A percentile compares a stretch with the other conserved stretches of the same genome.
These are phyloP conservation scores for Eublepharis macularius DNA, from an alignment of 2,113 vertebrate species.

Conservation along the genomic window DNA sequence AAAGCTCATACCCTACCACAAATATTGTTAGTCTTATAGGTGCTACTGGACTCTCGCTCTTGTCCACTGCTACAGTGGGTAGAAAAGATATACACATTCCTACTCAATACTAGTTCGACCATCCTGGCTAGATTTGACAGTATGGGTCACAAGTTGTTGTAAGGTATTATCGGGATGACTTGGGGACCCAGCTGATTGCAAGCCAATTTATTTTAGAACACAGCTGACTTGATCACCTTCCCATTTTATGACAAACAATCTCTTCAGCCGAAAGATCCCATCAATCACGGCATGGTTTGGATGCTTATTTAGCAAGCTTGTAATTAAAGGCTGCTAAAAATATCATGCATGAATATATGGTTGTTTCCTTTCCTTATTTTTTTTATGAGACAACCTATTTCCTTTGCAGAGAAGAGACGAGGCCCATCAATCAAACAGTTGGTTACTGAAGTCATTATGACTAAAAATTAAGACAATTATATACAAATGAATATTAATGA, in stretches of 20 bases:
- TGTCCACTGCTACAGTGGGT: no score
- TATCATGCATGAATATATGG: slow-evolving; percentile 80
- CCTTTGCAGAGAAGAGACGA: slow-evolving; percentile 76
- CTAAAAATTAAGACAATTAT: slow-evolving; percentile 84
- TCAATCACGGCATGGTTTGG: slow-evolving; percentile 79
- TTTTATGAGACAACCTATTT: slow-evolving; percentile 68
- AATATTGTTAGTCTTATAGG: no score
- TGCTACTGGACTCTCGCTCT: no score
- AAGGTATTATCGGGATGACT: neutral
- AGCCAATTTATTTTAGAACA: slow-evolving; percentile 76
- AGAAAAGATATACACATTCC: no score
- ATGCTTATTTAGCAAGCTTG: slow-evolving; percentile 79
- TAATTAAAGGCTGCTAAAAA: slow-evolving; percentile 85
- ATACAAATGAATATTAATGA: slow-evolving; percentile 86
- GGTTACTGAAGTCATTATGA: slow-evolving; percentile 83
- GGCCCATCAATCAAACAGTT: slow-evolving; percentile 84
- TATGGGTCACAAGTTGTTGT: neutral
- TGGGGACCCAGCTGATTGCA: neutral
- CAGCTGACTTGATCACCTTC: slow-evolving; percentile 78
- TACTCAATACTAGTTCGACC: no score
- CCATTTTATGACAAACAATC: slow-evolving; percentile 78
- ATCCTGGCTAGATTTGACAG: no score
- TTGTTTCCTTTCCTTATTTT: slow-evolving; percentile 76
- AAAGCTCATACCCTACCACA: no score
- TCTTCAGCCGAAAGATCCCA: slow-evolving; percentile 77